Base-by-base conservation (phyloP, 2,113 vertebrate species). In the Xiphophorus couchianus region DNA sequence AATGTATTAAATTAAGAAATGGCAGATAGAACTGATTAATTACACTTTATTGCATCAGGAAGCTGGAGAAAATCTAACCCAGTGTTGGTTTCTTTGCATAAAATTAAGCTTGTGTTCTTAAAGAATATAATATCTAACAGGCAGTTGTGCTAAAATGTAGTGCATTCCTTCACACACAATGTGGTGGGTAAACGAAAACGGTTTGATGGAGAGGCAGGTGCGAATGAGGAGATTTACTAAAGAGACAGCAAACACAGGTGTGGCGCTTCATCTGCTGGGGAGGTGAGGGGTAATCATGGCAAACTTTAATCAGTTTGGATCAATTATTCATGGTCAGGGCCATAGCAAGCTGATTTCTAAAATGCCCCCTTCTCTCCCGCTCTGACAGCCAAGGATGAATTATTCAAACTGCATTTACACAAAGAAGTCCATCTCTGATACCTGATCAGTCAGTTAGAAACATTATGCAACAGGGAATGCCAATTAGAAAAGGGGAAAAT, bases 251-350 rank as follows among this genome's bases (percentile, higher is more conserved):
- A 94, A 94, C 90, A 93, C 85, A 93, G 93, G 92, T 94, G 92
- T 94, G 91, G 88, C 67, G 76, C 87, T 94, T 93, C 91, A 94
- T 94, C 88, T 92, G 87, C 89, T 84, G 84, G 87, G 86, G 85
- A 90, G 91, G 90, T 92, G 86, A 90, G 92, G 86, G 91, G 91
- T 94, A 94, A 95, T 95, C 93, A 95, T 84, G 66, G 94, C 90
- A 93, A 95, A 95, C 92, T 95, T 94, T 94, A 95, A 95, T 95
- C 94, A 95, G 92, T 91, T 92, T 76, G 91, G 91, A 94, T 95
- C 93, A 94, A 95, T 95, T 93, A 95, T 95, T 95, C 92, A 95
- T 95, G 92, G 88, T 93, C 92, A 89, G 92, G 92, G 94, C 94
- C 92, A 87, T 90, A 77, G 88, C 69, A 76, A 90, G 88, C 88